Percentiles rank a stretch among this genome's conserved stretches.
Conservation (phyloP, 1,140 invertebrate genomes). For the Eurosta solidaginis region DNA sequence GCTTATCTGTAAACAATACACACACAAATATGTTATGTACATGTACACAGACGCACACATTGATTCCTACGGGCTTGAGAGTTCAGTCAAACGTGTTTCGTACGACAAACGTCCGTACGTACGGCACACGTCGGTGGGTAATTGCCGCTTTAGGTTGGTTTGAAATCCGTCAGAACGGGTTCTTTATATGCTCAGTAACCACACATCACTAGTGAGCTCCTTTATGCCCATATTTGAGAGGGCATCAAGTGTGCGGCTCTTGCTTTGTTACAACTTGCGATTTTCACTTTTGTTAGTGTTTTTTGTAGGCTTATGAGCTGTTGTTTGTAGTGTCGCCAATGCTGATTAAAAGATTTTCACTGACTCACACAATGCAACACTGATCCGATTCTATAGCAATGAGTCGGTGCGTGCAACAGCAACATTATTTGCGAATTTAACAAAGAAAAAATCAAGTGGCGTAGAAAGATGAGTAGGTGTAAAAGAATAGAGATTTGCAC, state of each 20-base stretch:
- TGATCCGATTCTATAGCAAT: slow-evolving; percentile 29
- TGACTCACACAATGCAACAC: slow-evolving; percentile 35
- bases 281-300: not conserved
- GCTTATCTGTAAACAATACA: too few species aligned
- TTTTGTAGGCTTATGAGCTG: slow-evolving; percentile 25
- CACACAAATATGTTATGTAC: too few species aligned
- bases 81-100: too few species aligned
- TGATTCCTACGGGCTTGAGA: too few species aligned
- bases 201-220: not conserved
- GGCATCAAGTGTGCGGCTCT: too few species aligned
- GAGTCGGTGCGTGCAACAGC: slow-evolving; percentile 32
- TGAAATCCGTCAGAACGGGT: too few species aligned
- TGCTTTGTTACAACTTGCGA: not conserved
- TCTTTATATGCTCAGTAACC: too few species aligned
- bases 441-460: slow-evolving; percentile 37
- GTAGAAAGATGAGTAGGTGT: slow-evolving; percentile 18
- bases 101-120: too few species aligned
- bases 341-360: slow-evolving; percentile 58
- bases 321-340: slow-evolving; percentile 59
- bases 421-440: slow-evolving; percentile 37
- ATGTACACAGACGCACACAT: too few species aligned
- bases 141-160: too few species aligned
- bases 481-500: slow-evolving; percentile 48
- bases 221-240: too few species aligned
- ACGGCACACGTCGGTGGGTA: too few species aligned